Evolutionary conservation across 1,140 invertebrate genomes (phyloP), one percentile per base, ranked within the genome.

Genomic region (Trachelipus rathkii): DNA sequence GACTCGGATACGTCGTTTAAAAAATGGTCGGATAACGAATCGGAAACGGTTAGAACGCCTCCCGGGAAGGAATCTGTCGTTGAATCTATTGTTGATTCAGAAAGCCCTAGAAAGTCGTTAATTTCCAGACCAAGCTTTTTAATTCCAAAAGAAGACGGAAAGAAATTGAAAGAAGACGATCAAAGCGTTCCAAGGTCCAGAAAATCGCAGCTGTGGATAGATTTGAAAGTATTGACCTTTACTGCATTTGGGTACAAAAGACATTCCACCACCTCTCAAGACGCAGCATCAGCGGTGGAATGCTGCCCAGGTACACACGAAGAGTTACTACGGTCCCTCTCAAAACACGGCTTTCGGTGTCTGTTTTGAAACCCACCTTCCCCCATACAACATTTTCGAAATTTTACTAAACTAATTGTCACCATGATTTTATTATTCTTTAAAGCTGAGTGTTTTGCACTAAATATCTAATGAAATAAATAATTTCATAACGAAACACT

Each of bases 231-330:
- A 2, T 60, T 60, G 19, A 60, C 50, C 11, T 60, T 60, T 60
- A 60, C 50, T 4, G 50, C 50, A 60, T 60, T 60, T 60, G 50
- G 50, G 11, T 60, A 60, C 50, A 60, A 60, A 60, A 60, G 19
- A 19, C 50, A 60, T 19, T 33, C 33, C 33, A 60, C 46, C 15
- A 9, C 50, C 50, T 15, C 50, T 15, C 50, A 60, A 19, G 50
- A 60, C 2, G 19, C 11, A 4, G 2, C 50, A 4, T 60, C 50
- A 15, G 19, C 50, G 50, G 19, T 19, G 50, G 50, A 60, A 60
- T 60, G 50, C 19, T 15, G 50, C 19, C 50, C 50, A 60, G 50
- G 50, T 60, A 60, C 50, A 15, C 2, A 60, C 19, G 50, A 60
- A 60, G 50, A 60, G 8, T 15, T 33, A 60, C 19, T 60, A 19